Evolutionary conservation across 2,797 vertebrate species (phyloP).

Genomic region (Falco rusticolus): DNA sequence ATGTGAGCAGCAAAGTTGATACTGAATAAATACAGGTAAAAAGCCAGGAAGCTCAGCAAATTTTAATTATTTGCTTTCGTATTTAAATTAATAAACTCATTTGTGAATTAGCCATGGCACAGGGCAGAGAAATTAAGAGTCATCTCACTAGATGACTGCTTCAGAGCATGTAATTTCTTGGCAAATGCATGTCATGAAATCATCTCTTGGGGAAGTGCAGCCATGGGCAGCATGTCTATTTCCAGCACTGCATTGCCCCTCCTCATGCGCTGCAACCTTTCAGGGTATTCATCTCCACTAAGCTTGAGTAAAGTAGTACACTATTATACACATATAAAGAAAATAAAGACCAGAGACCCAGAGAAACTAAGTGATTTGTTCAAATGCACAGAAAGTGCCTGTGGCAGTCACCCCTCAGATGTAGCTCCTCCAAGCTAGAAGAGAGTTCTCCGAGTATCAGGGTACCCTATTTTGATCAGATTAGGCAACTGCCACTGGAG

Average conservation of each 20-base stretch:
- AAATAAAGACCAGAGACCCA: not conserved
- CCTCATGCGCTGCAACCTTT: not conserved
- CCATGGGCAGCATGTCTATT: not conserved
- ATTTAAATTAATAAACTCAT: conserved; percentile 61
- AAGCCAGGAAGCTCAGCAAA: conserved; percentile 21
- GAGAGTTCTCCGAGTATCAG: not conserved
- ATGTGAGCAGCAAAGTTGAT: not conserved
- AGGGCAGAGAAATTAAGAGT: conserved; percentile 10
- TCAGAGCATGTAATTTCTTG: not conserved
- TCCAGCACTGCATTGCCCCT: not conserved
- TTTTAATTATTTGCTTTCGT: conserved; percentile 22
- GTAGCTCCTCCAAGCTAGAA: not conserved
- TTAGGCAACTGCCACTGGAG: not conserved
- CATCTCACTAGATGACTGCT: not conserved
- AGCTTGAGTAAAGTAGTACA: not conserved
- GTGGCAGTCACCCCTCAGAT: not conserved
- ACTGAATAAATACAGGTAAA: not conserved
- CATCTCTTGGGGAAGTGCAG: not conserved
- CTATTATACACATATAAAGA: not conserved
- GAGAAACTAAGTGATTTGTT: not conserved
- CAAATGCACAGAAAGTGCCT: not conserved
- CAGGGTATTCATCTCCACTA: not conserved
- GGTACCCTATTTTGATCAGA: rapidly evolving
- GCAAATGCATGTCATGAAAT: not conserved
- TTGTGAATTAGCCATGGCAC: conserved; percentile 40